phyloP scores from a whole-genome alignment of 2,113 vertebrate species.

The Lathamus discolor region DNA sequence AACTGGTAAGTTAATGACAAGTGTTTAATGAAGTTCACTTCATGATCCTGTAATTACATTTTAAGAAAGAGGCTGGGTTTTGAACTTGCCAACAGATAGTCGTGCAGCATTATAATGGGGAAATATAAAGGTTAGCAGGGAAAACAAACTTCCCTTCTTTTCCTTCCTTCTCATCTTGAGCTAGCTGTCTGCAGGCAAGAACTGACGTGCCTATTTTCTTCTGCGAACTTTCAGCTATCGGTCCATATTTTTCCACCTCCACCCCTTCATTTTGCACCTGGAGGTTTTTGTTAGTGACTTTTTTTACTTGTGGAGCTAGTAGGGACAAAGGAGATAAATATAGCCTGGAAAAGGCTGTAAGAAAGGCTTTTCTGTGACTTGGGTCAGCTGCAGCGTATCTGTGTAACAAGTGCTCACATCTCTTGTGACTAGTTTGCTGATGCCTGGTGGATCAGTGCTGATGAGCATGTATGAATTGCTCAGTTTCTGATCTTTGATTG shows the following conservation, averaged over 20 bases:
- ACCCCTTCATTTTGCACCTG: background rate
- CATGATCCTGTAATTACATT: background rate
- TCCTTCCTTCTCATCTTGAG: background rate
- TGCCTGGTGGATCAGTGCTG: background rate
- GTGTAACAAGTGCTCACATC: accelerated
- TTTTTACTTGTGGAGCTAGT: background rate
- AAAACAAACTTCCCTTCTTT: background rate
- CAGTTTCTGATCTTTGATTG: background rate
- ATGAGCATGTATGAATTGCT: background rate
- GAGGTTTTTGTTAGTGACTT: background rate
- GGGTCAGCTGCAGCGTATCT: background rate
- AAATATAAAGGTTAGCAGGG: background rate
- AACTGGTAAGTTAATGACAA: background rate
- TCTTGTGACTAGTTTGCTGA: background rate
- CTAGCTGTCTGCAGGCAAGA: background rate
- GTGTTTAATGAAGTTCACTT: background rate
- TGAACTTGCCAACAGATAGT: background rate
- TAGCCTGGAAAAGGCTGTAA: background rate
- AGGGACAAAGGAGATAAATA: background rate
- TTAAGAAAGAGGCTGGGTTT: background rate
- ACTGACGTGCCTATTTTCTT: background rate
- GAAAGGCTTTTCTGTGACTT: background rate
- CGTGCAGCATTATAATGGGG: background rate
- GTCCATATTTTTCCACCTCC: background rate
- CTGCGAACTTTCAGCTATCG: background rate